Percentiles rank a stretch among this genome's conserved stretches.
phyloP scores from a whole-genome alignment of 2,113 vertebrate species.

The Megaceryle torquata region DNA sequence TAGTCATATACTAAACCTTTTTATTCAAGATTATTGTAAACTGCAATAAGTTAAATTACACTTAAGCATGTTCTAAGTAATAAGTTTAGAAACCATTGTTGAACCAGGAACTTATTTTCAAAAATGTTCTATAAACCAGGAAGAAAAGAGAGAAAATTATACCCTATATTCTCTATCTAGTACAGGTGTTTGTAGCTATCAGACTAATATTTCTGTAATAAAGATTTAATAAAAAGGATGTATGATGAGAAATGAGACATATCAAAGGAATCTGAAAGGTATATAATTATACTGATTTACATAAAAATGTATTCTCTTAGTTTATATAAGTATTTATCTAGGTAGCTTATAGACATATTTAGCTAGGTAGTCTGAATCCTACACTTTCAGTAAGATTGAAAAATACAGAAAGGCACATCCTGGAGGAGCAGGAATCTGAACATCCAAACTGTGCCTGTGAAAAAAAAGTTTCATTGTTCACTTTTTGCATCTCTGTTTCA shows the following conservation, averaged over 20 bases:
- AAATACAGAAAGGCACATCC: not conserved
- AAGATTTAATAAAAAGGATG: rapidly evolving
- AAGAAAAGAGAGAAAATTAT: not conserved
- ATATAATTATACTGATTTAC: not conserved
- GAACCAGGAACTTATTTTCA: not conserved
- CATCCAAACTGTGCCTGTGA: not conserved
- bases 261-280: not conserved
- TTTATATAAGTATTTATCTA: not conserved
- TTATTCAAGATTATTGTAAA: not conserved
- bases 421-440: not conserved
- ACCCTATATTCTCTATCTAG: not conserved
- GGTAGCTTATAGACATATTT: not conserved
- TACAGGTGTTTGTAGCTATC: not conserved
- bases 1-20: not conserved
- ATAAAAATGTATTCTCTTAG: not conserved
- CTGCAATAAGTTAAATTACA: not conserved
- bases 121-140: not conserved
- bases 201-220: not conserved
- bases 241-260: not conserved
- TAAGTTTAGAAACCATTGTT: not conserved
- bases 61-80: not conserved
- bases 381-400: not conserved
- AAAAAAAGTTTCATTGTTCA: not conserved
- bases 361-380: not conserved
- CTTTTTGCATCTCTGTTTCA: not conserved